A percentile compares a stretch with the other conserved stretches of the same genome.
Evolutionary conservation across 2,113 vertebrate genomes (phyloP).

Genomic region (Ophthalmolycus amberensis): DNA sequence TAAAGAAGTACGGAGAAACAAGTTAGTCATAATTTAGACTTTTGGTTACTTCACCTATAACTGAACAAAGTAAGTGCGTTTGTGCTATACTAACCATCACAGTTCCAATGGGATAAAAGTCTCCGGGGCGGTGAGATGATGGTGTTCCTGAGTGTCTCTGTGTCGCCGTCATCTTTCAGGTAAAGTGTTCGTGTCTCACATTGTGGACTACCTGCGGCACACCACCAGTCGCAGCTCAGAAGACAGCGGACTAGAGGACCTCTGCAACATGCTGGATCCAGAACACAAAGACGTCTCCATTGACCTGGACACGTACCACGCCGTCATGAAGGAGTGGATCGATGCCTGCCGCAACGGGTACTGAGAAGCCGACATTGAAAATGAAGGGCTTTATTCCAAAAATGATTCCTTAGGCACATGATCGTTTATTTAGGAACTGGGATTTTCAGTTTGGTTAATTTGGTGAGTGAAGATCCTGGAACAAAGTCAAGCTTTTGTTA

Average conservation of each 20-base stretch:
- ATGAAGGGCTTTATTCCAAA: neutral
- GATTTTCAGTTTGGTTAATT: neutral
- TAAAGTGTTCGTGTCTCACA: slow-evolving; percentile 89
- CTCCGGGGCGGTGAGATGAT: neutral
- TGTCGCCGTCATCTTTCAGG: slow-evolving; percentile 74
- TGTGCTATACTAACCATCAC: neutral
- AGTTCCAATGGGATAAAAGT: neutral
- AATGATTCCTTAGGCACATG: neutral
- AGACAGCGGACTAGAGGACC: slow-evolving; percentile 88
- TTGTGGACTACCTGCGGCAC: slow-evolving; percentile 89
- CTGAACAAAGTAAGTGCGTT: neutral
- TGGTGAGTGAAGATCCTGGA: neutral
- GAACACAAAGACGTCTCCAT: slow-evolving; percentile 87
- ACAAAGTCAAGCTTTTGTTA: neutral
- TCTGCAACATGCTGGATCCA: slow-evolving; percentile 91
- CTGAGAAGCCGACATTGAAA: neutral
- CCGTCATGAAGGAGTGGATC: slow-evolving; percentile 90
- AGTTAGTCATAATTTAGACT: neutral
- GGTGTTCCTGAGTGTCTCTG: too few species aligned
- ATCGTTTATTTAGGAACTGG: neutral
- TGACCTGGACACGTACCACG: slow-evolving; percentile 88
- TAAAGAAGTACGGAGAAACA: neutral
- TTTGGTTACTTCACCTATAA: slow-evolving; percentile 43
- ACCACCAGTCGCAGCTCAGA: slow-evolving; percentile 85
- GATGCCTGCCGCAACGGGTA: slow-evolving; percentile 87